Conservation (phyloP, 1,140 invertebrate genomes). For the Euglossa dilemma region DNA sequence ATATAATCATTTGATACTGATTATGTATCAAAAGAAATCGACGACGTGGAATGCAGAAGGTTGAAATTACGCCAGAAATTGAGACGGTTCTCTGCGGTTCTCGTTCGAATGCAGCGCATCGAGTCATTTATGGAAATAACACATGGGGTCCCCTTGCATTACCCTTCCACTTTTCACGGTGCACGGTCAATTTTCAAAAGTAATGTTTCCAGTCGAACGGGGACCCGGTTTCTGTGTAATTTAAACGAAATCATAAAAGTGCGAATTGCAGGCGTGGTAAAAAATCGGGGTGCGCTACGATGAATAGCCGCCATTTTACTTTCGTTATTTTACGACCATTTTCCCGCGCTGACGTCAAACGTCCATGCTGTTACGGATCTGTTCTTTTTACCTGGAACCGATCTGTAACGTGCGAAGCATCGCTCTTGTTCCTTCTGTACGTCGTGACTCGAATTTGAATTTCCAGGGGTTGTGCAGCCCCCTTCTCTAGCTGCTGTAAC, state of each 20-base stretch:
- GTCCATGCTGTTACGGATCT: constrained; percentile 56
- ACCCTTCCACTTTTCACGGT: background rate
- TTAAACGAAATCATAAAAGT: constrained; percentile 60
- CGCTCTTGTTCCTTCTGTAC: background rate
- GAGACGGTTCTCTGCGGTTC: background rate
- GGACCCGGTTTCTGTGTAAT: constrained; percentile 39
- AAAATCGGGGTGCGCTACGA: constrained; percentile 55
- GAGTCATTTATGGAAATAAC: constrained; percentile 37
- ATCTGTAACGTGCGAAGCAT: constrained; percentile 68
- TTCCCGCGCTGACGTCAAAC: constrained; percentile 58
- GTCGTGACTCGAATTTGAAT: background rate
- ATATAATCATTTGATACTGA: too few species aligned
- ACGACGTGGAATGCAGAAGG: too few species aligned
- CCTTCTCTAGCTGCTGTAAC: background rate
- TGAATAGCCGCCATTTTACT: constrained; percentile 62
- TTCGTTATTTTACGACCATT: constrained; percentile 71
- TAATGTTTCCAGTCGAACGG: constrained; percentile 17
- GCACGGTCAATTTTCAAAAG: constrained; percentile 27
- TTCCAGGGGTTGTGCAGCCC: background rate
- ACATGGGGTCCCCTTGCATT: background rate
- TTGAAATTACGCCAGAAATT: too few species aligned
- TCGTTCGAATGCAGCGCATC: constrained; percentile 4
- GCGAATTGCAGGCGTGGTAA: constrained; percentile 45
- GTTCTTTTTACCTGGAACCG: constrained; percentile 64
- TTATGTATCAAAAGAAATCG: background rate